A percentile compares a stretch with the other conserved stretches of the same genome.
Conservation (phyloP, 2,888 invertebrate genomes). For the Laothoe populi region DNA sequence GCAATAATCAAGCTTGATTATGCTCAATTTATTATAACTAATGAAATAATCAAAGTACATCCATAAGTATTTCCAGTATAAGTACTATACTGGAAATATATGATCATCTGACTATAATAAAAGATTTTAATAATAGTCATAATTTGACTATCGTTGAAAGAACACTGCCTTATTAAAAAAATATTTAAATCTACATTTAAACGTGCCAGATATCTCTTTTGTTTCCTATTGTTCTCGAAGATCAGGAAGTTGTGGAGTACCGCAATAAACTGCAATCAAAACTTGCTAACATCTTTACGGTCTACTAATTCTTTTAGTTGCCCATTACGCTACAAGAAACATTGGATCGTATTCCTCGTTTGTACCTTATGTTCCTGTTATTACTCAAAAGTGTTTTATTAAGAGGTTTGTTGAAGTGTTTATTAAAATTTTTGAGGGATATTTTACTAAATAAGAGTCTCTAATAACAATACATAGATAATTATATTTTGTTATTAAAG, state of each 20-base stretch:
- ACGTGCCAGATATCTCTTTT: not conserved
- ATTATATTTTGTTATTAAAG: too few species aligned
- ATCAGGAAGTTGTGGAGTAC: slow-evolving; percentile 9
- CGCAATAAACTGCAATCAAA: slow-evolving; percentile 38
- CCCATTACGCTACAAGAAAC: slow-evolving; percentile 6
- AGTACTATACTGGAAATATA: too few species aligned
- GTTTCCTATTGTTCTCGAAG: not conserved
- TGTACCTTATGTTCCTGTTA: not conserved
- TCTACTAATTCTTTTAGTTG: slow-evolving; percentile 38
- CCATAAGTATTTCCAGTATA: too few species aligned
- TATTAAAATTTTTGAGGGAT: too few species aligned
- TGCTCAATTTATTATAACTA: too few species aligned
- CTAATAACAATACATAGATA: too few species aligned
- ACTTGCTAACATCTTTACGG: slow-evolving; percentile 34
- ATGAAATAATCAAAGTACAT: too few species aligned
- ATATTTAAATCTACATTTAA: not conserved
- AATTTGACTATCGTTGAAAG: too few species aligned
- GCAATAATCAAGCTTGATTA: too few species aligned
- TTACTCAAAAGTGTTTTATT: not conserved
- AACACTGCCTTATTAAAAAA: not conserved
- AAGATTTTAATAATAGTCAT: too few species aligned
- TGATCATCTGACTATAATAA: too few species aligned
- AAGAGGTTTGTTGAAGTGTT: not conserved
- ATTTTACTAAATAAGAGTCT: too few species aligned
- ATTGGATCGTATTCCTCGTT: not conserved